Base-by-base conservation (phyloP, 1,140 invertebrate species). In the Magallana angulata region DNA sequence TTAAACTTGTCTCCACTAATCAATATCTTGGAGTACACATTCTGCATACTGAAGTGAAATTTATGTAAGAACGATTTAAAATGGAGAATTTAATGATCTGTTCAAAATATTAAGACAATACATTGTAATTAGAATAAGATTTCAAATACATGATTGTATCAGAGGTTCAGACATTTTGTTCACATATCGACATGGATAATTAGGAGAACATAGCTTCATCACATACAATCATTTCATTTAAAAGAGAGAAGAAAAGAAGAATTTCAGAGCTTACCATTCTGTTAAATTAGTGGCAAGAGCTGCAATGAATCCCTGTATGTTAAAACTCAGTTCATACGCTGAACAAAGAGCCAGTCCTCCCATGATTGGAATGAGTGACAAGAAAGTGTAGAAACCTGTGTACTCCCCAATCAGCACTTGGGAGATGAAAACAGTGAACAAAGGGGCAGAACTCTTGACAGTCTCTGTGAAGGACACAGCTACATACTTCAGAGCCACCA, bases 391-490 rank as follows among this genome's bases (percentile, higher is more conserved):
- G 56, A 97, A 92, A 24, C 97, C 97, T 24, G 97, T 97, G 90
- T 90, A 91, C 92, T 96, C 95, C 96, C 96, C 96, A 94, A 97
- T 95, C 91, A 96, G 89, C 57, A 97, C 94, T 95, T 96, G 96
- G 71, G 97, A 97, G 91, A 98, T 97, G 60, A 97, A 93, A 84
- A 98, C 97, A 71, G 97, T 98, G 93, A 98, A 98, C 57, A 98
- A 95, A 87, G 97, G 97, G 36, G 97, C 97, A 48, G 97, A 97
- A 95, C 97, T 97, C 94, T 98, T 98, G 18, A 98, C 97, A 24
- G 97, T 98, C 94, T 98, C 97, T 59, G 97, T 97, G 94, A 98
- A 98, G 94, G 97, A 97, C 48, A 98, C 97, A 85, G 97, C 97
- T 84, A 98, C 97, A 95, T 97, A 97, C 95, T 97, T 97, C 60